phyloP scores from a whole-genome alignment of 2,797 vertebrate genomes.

The Tenualosa ilisha region DNA sequence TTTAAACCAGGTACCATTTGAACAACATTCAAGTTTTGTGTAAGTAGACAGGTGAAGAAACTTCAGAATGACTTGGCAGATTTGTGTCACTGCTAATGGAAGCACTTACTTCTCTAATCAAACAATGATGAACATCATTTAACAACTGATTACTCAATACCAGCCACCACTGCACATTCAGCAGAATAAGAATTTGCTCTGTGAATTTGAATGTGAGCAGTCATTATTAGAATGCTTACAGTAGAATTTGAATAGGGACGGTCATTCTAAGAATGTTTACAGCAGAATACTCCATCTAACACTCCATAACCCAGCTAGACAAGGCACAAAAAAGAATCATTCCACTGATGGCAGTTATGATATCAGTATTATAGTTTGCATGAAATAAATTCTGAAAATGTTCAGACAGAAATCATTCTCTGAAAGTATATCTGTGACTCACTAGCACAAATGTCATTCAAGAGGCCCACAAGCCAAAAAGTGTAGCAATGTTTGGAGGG shows the following conservation, averaged over 20 bases:
- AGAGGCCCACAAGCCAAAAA: not conserved
- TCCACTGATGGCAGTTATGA: not conserved
- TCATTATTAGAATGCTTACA: not conserved
- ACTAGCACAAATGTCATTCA: not conserved
- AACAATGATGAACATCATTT: not conserved
- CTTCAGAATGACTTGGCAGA: not conserved
- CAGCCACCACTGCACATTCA: not conserved
- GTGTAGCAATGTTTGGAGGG: not conserved
- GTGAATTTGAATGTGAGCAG: not conserved
- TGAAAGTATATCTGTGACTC: constrained; percentile 15
- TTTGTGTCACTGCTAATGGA: not conserved
- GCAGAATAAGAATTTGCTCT: not conserved
- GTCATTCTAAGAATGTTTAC: too few relatives aligned
- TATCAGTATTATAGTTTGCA: not conserved
- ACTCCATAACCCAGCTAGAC: too few relatives aligned
- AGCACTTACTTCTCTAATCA: not conserved
- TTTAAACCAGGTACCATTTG: not conserved
- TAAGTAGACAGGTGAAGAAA: not conserved
- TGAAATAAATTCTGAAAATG: not conserved
- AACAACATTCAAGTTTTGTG: not conserved
- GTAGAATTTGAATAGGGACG: not conserved
- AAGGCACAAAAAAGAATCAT: not conserved
- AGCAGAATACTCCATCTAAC: not conserved
- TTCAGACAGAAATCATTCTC: not conserved
- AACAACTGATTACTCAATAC: not conserved